Conservation (phyloP, 2,888 invertebrate genomes). For the Paralinhomoeus sp. region DNA sequence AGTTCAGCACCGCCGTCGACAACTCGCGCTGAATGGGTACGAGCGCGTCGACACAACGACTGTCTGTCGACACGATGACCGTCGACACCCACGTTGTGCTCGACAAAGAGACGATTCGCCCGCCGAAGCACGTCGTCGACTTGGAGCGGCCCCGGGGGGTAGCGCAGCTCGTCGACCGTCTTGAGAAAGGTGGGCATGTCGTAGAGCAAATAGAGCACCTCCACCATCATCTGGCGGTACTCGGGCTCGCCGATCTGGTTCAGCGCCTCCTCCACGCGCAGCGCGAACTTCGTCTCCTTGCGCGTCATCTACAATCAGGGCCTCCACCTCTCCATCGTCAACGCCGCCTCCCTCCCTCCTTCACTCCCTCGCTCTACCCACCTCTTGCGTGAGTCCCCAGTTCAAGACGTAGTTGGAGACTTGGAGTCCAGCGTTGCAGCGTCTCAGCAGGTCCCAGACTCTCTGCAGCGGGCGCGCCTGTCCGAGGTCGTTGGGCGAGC, state of each 20-base stretch:
- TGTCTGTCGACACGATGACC: not conserved
- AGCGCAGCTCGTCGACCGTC: constrained; percentile 8
- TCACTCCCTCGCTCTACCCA: constrained; percentile 15
- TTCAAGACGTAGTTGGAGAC: constrained; percentile 73
- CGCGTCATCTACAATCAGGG: constrained; percentile 54
- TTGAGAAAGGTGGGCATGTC: constrained; percentile 37
- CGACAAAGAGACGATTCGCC: constrained; percentile 77
- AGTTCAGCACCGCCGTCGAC: constrained; percentile 71
- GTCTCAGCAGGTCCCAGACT: constrained; percentile 21
- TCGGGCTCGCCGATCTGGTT: constrained; percentile 95
- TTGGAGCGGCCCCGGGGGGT: constrained; percentile 19
- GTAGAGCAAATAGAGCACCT: constrained; percentile 84
- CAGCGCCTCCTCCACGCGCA: constrained; percentile 87
- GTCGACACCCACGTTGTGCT: constrained; percentile 53
- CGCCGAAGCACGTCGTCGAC: constrained; percentile 76
- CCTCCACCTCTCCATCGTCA: too few species aligned
- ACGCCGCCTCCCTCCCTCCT: not conserved
- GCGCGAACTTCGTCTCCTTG: constrained; percentile 87
- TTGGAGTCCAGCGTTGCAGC: constrained; percentile 65
- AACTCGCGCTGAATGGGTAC: constrained; percentile 43
- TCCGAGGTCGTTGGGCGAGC: not conserved
- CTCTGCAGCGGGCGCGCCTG: constrained; percentile 9
- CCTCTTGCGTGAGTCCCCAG: constrained; percentile 75
- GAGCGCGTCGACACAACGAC: not conserved
- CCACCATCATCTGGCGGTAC: constrained; percentile 77